A percentile compares a stretch with the other conserved stretches of the same genome.
Conservation (phyloP, 2,113 vertebrate genomes). For the Ascaphus truei region DNA sequence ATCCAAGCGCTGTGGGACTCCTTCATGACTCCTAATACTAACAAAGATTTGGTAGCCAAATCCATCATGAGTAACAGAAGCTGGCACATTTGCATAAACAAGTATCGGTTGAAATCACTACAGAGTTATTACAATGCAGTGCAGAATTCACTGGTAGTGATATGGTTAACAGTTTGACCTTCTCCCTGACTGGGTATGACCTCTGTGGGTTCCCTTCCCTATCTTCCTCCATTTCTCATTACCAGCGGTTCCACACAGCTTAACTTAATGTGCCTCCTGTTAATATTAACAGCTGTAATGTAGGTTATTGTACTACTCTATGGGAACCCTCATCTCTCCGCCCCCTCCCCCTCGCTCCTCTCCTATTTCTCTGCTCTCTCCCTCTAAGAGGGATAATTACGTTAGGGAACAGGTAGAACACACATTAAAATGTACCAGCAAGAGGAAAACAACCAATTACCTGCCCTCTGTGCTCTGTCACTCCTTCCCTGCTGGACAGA, state of each 20-base stretch:
- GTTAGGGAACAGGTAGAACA: conserved; percentile 5
- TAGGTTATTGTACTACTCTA: background rate
- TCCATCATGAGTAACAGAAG: background rate
- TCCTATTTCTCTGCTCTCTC: too few species aligned
- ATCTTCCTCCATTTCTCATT: background rate
- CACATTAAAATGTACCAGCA: background rate
- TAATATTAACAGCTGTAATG: conserved; percentile 27
- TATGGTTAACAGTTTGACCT: background rate
- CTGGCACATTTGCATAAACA: background rate
- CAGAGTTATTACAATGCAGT: too few species aligned
- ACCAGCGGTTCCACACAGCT: conserved; percentile 1
- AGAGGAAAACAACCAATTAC: conserved; percentile 11
- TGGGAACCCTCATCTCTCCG: background rate
- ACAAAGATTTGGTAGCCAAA: conserved; percentile 10
- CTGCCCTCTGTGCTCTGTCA: too few species aligned
- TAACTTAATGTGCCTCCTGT: conserved; percentile 1
- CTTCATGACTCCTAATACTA: too few species aligned
- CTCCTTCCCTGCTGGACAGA: too few species aligned
- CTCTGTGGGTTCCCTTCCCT: background rate
- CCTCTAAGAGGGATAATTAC: background rate
- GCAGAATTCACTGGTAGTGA: background rate
- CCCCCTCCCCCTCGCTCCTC: background rate
- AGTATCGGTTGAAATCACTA: too few species aligned
- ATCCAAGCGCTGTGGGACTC: too few species aligned
- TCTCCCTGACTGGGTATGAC: background rate